phyloP scores from a whole-genome alignment of 1,140 invertebrate genomes.

The Euglossa dilemma region DNA sequence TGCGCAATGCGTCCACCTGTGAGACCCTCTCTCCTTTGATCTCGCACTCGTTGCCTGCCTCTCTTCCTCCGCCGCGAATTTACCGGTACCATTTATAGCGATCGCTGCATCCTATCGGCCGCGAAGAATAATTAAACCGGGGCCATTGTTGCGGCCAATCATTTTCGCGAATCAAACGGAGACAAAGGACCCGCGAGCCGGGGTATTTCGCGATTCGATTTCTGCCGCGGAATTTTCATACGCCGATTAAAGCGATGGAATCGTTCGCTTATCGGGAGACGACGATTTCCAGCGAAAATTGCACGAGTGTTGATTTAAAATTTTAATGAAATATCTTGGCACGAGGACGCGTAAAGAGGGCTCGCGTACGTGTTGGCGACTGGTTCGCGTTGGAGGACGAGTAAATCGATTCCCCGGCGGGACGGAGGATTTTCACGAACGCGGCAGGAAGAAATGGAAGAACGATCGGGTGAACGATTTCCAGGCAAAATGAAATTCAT shows the following conservation, averaged over 20 bases:
- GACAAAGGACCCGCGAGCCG: not conserved
- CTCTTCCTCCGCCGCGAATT: not conserved
- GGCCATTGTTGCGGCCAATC: no score
- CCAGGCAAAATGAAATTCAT: not conserved
- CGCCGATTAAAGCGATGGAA: not conserved
- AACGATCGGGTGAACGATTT: not conserved
- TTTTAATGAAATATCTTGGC: no score
- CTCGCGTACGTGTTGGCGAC: no score
- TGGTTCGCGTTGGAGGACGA: no score
- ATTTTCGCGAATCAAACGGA: not conserved
- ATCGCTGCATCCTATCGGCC: not conserved
- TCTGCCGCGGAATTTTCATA: not conserved
- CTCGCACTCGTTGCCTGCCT: not conserved
- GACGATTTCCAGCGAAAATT: not conserved
- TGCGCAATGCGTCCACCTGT: constrained; percentile 65
- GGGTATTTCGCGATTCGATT: not conserved
- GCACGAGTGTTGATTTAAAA: no score
- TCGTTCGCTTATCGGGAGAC: not conserved
- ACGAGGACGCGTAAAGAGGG: no score
- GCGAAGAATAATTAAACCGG: not conserved
- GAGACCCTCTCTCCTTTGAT: constrained; percentile 46
- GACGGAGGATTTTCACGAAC: not conserved
- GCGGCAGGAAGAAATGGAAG: not conserved
- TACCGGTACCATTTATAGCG: not conserved
- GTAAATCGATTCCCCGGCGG: not conserved